These are phyloP conservation scores for Pollenia angustigena DNA, from an alignment of 2,888 invertebrate species.

Conservation along the genomic window DNA sequence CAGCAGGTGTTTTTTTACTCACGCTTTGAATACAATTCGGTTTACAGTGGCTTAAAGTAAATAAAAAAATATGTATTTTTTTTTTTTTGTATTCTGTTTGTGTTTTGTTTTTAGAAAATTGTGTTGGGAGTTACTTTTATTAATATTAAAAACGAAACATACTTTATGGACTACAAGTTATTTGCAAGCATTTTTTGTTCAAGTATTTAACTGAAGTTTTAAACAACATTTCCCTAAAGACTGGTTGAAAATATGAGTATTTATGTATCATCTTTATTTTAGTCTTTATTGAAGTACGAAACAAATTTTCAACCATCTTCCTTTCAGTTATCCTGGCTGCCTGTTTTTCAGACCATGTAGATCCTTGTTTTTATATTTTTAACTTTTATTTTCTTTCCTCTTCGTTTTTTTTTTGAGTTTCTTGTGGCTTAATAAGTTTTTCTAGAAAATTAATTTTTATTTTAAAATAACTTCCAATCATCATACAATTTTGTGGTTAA, in stretches of 20 bases:
- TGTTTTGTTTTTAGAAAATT: constrained; percentile 36
- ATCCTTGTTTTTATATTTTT: constrained; percentile 29
- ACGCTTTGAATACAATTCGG: constrained; percentile 36
- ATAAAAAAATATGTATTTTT: constrained; percentile 1
- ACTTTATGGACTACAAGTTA: constrained; percentile 13
- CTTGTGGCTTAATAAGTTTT: constrained; percentile 69
- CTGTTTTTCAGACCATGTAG: background rate
- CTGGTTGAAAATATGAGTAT: background rate
- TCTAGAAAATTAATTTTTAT: constrained; percentile 71
- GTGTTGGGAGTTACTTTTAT: constrained; percentile 66
- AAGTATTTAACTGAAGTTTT: constrained; percentile 23
- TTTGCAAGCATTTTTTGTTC: constrained; percentile 21
- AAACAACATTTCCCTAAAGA: constrained; percentile 12
- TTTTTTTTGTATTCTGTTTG: background rate
- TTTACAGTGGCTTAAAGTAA: constrained; percentile 37
- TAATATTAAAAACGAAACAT: constrained; percentile 66
- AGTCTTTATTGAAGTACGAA: constrained; percentile 5
- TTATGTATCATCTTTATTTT: background rate
- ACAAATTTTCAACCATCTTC: background rate
- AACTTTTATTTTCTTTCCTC: constrained; percentile 19
- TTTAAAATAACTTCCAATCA: constrained; percentile 62
- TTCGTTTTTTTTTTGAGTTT: constrained; percentile 14
- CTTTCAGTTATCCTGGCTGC: background rate
- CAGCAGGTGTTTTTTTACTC: constrained; percentile 69
- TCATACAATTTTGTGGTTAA: constrained; percentile 59